A percentile compares a stretch with the other conserved stretches of the same genome.
phyloP scores from a whole-genome alignment of 2,888 invertebrate genomes.

The Acanthosepion lycidas region DNA sequence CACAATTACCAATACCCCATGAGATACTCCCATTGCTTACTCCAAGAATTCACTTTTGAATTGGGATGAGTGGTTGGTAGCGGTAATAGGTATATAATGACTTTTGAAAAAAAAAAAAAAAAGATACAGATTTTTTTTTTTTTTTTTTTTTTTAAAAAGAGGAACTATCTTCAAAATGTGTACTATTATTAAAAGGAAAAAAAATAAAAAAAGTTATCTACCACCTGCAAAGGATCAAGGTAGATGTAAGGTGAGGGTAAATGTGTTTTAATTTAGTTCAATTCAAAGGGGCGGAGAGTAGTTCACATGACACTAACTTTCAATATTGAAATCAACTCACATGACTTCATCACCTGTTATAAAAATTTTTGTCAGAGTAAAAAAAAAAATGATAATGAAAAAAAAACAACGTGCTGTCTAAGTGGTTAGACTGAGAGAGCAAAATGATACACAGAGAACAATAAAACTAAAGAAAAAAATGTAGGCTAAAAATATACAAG shows the following conservation, averaged over 20 bases:
- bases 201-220: not conserved
- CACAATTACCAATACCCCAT: not conserved
- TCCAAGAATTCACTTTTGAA: not conserved
- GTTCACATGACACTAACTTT: not conserved
- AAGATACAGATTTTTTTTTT: too few relatives aligned
- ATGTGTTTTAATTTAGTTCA: not conserved
- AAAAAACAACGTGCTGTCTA: too few relatives aligned
- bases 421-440: too few relatives aligned
- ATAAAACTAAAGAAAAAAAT: too few relatives aligned
- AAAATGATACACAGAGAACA: too few relatives aligned
- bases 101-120: not conserved
- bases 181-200: too few relatives aligned
- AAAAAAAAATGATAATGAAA: not conserved
- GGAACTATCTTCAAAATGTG: too few relatives aligned
- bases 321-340: not conserved
- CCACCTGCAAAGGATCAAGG: conserved; percentile 6
- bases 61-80: not conserved
- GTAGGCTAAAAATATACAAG: too few relatives aligned
- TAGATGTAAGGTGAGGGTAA: not conserved
- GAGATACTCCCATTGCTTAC: not conserved
- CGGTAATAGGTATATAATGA: not conserved
- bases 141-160: too few relatives aligned
- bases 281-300: not conserved
- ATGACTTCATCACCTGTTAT: not conserved
- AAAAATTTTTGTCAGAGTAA: not conserved